These are phyloP conservation scores for Apodemus sylvaticus DNA, from an alignment of 2,113 vertebrate genomes.

Conservation along the genomic window DNA sequence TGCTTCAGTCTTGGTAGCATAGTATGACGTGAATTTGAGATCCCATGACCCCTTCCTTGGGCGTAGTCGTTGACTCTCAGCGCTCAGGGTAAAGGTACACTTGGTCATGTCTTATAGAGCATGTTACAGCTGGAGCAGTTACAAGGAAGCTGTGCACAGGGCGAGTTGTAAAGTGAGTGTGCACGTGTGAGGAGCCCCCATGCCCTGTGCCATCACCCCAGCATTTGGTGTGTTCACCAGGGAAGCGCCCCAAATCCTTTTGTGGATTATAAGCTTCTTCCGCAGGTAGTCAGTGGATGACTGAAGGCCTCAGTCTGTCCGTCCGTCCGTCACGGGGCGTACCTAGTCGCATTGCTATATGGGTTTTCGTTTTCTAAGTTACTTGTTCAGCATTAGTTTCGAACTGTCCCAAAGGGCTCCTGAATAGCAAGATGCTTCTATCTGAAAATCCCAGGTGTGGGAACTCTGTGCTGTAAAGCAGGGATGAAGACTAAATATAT, in stretches of 20 bases:
- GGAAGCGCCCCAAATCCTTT: no score
- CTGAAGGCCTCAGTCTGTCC: neutral
- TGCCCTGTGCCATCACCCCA: neutral
- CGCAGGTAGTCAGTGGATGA: no score
- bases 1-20: neutral
- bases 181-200: rapidly evolving
- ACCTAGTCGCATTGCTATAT: no score
- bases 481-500: neutral
- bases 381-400: neutral
- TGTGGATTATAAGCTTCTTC: neutral
- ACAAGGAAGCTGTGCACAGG: neutral
- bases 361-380: no score
- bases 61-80: no score
- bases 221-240: neutral
- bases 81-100: neutral
- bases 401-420: neutral
- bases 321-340: neutral
- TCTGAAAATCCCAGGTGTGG: neutral
- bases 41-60: no score
- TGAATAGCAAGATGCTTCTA: neutral
- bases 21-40: neutral
- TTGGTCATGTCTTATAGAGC: neutral
- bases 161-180: neutral
- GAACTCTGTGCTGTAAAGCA: neutral
- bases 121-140: neutral